A percentile compares a stretch with the other conserved stretches of the same genome.
Evolutionary conservation across 2,113 vertebrate species (phyloP).

Genomic region (Sterrhoptilus dennistouni): DNA sequence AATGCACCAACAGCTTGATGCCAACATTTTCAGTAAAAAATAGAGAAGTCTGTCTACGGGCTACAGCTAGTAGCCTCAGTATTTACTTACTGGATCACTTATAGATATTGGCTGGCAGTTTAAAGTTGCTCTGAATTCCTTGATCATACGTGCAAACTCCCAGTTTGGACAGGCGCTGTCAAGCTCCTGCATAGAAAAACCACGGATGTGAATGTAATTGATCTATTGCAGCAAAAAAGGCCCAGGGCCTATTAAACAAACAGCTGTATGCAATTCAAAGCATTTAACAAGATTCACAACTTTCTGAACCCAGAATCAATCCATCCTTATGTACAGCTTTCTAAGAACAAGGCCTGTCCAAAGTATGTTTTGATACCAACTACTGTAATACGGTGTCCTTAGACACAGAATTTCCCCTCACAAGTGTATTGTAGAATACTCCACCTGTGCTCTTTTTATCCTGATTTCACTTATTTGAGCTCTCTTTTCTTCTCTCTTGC

Average conservation of each 20-base stretch:
- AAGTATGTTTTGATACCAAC: background rate
- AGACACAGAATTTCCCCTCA: background rate
- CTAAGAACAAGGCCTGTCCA: background rate
- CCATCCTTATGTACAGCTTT: background rate
- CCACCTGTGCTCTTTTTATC: constrained; percentile 86
- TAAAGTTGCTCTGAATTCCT: constrained; percentile 86
- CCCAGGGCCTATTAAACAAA: background rate
- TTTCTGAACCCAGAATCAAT: background rate
- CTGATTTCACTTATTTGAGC: constrained; percentile 79
- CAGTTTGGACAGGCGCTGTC: constrained; percentile 86
- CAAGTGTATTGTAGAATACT: background rate
- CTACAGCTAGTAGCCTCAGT: background rate
- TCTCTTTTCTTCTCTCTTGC: constrained; percentile 82
- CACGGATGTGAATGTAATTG: background rate
- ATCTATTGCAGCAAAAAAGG: background rate
- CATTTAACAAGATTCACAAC: background rate
- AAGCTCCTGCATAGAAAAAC: constrained; percentile 76
- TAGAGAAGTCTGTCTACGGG: background rate
- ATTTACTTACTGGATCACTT: constrained; percentile 80
- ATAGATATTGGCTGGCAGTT: constrained; percentile 79
- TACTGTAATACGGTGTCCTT: background rate
- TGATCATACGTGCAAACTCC: constrained; percentile 94
- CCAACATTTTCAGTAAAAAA: background rate
- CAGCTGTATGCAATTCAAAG: background rate
- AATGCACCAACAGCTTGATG: background rate